A percentile compares a stretch with the other conserved stretches of the same genome.
Evolutionary conservation across 2,797 vertebrate genomes (phyloP).

Genomic region (Chiloscyllium punctatum): DNA sequence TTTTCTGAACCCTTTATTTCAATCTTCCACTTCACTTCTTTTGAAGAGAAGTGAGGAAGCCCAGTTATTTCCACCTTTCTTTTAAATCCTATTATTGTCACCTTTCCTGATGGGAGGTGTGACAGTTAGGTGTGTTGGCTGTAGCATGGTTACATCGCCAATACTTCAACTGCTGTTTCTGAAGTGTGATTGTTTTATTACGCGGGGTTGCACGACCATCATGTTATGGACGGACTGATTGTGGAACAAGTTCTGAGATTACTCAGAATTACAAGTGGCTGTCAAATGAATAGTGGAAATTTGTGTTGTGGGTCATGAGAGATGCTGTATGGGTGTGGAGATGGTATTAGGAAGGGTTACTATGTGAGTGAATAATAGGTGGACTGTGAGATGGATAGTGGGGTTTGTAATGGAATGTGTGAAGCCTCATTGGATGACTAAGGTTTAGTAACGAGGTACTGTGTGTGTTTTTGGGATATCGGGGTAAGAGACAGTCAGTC

Average conservation of each 20-base stretch:
- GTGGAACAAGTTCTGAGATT: not conserved
- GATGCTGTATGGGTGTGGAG: not conserved
- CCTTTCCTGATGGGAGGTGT: too few relatives aligned
- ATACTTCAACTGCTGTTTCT: too few relatives aligned
- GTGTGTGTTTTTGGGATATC: too few relatives aligned
- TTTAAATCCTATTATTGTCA: too few relatives aligned
- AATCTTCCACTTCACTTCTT: not conserved
- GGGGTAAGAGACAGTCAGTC: not conserved
- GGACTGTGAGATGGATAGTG: not conserved
- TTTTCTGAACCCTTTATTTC: too few relatives aligned
- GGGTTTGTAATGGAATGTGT: not conserved
- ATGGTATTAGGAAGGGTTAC: not conserved
- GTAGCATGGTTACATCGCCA: too few relatives aligned
- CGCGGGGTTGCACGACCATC: too few relatives aligned
- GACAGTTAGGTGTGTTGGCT: too few relatives aligned
- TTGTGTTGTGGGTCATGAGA: not conserved
- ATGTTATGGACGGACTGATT: too few relatives aligned
- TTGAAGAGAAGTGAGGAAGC: not conserved
- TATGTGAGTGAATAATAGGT: not conserved
- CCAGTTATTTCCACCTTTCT: not conserved
- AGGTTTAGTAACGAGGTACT: not conserved
- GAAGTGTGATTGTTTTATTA: too few relatives aligned
- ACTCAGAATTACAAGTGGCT: not conserved
- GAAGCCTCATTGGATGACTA: not conserved
- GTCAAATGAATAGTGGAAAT: not conserved